phyloP scores from a whole-genome alignment of 2,888 invertebrate species.

The Nymphalis urticae region DNA sequence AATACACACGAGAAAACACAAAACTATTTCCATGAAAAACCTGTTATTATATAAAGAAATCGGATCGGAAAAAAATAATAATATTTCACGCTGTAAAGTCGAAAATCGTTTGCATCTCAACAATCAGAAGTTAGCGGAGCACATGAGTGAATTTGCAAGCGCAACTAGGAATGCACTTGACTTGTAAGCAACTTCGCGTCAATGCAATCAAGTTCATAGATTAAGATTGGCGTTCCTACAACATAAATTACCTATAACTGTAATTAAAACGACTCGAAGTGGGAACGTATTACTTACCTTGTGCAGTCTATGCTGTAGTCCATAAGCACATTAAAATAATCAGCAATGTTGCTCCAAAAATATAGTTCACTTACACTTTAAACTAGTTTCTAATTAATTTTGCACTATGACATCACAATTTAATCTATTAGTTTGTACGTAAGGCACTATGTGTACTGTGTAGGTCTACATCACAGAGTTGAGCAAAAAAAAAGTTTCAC shows the following conservation, averaged over 20 bases:
- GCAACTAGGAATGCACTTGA: constrained; percentile 69
- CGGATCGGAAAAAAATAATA: constrained; percentile 43
- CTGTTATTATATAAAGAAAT: background rate
- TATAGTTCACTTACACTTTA: constrained; percentile 63
- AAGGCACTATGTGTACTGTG: constrained; percentile 60
- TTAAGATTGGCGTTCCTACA: constrained; percentile 73
- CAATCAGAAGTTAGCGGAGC: constrained; percentile 50
- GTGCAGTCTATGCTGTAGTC: constrained; percentile 58
- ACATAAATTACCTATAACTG: constrained; percentile 48
- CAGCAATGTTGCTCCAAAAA: constrained; percentile 40
- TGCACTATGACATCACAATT: constrained; percentile 77
- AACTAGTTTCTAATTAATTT: constrained; percentile 64
- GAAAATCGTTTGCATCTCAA: constrained; percentile 46
- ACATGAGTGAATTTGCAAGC: constrained; percentile 63
- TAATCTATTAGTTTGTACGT: constrained; percentile 62
- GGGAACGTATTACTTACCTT: constrained; percentile 58
- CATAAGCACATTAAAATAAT: constrained; percentile 54
- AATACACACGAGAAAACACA: constrained; percentile 7
- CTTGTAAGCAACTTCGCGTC: constrained; percentile 60
- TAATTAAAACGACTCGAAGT: constrained; percentile 37
- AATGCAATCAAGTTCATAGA: constrained; percentile 79
- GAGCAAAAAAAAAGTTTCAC: constrained; percentile 72
- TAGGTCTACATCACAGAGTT: constrained; percentile 74
- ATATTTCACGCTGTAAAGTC: constrained; percentile 37
- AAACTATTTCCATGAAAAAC: background rate